These are phyloP conservation scores for Chrysodeixis includens DNA, from an alignment of 2,888 invertebrate genomes.

Conservation along the genomic window DNA sequence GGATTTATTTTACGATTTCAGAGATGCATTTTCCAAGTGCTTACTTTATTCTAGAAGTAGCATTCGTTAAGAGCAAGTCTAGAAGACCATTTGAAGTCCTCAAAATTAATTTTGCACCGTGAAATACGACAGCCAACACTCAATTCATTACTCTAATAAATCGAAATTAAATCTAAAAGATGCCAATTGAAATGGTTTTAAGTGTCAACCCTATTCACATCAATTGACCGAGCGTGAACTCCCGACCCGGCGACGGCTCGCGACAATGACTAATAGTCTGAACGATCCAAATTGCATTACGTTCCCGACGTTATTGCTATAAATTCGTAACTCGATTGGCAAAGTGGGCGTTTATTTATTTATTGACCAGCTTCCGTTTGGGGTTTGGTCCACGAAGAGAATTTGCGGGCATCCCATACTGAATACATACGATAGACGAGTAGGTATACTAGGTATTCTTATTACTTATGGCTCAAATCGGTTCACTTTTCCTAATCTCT, in stretches of 20 bases:
- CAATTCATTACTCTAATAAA: neutral
- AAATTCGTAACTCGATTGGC: conserved; percentile 45
- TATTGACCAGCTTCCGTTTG: conserved; percentile 4
- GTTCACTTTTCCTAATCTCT: no score
- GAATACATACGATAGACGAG: neutral
- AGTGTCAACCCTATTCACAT: conserved; percentile 28
- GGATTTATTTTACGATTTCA: no score
- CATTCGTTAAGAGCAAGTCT: no score
- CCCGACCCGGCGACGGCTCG: conserved; percentile 56
- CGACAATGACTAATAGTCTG: conserved; percentile 58
- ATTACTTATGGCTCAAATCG: no score
- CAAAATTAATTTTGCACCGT: no score
- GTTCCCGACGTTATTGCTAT: conserved; percentile 36
- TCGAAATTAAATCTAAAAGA: conserved; percentile 9
- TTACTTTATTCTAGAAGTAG: no score
- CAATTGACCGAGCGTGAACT: conserved; percentile 64
- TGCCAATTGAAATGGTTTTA: conserved; percentile 20
- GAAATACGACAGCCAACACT: neutral
- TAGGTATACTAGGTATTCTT: no score
- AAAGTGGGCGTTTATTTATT: conserved; percentile 27
- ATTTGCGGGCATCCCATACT: neutral
- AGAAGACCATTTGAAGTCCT: no score
- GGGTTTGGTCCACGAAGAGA: neutral
- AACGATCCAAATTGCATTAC: conserved; percentile 48
- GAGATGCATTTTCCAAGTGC: no score